A percentile compares a stretch with the other conserved stretches of the same genome.
Evolutionary conservation across 2,888 invertebrate genomes (phyloP).

Genomic region (Rhamnusium bicolor): DNA sequence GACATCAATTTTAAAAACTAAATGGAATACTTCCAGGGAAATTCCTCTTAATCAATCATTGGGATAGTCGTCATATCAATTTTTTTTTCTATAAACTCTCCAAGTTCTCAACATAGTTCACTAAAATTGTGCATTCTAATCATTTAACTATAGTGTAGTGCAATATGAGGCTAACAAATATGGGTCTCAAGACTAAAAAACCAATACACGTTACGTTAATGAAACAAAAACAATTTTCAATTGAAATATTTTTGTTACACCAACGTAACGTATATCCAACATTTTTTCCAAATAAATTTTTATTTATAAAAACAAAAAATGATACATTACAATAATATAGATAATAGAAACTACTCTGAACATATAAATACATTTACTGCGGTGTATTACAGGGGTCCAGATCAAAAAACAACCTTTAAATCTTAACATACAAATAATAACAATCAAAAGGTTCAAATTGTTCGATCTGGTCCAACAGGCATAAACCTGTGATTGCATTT

Average conservation of each 20-base stretch:
- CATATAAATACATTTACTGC: slow-evolving; percentile 62
- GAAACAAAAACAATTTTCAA: background rate
- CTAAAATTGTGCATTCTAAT: background rate
- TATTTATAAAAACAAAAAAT: slow-evolving; percentile 38
- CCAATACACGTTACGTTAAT: background rate
- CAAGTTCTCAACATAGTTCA: too few species aligned
- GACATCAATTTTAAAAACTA: too few species aligned
- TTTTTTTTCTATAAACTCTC: too few species aligned
- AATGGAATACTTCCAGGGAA: too few species aligned
- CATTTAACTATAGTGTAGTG: background rate
- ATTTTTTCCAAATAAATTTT: slow-evolving; percentile 29
- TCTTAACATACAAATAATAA: slow-evolving; percentile 14
- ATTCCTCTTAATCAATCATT: too few species aligned
- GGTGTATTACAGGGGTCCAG: slow-evolving; percentile 61
- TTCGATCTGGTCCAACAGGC: slow-evolving; percentile 58
- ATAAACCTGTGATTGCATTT: slow-evolving; percentile 58
- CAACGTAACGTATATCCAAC: background rate
- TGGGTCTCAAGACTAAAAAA: background rate
- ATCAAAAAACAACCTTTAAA: slow-evolving; percentile 39
- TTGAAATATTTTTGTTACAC: background rate
- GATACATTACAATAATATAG: slow-evolving; percentile 41
- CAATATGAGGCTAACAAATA: background rate
- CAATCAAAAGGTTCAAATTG: slow-evolving; percentile 32
- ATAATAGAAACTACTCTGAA: slow-evolving; percentile 53
- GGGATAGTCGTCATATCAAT: too few species aligned